Base-by-base conservation (phyloP, 2,113 vertebrate species). In the Erythrolamprus reginae region DNA sequence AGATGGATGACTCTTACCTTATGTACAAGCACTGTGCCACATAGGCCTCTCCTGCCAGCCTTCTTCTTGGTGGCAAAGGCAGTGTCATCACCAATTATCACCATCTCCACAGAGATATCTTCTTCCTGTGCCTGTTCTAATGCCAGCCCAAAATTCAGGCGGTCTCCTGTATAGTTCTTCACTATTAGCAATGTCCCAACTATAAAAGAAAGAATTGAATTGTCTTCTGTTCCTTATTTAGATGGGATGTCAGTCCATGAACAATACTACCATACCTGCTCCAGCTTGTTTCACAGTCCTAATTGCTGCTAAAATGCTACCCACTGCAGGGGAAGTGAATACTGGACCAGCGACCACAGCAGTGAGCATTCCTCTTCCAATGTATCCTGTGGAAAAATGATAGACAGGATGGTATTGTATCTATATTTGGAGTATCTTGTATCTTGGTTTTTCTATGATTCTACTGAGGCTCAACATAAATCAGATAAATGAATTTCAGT, bases 91-190 rank as follows among this genome's bases (percentile, higher is more conserved):
- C 97, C 98, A 0, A 99, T 96, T 83, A 99, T 96, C 94, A 98
- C 98, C 98, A 99, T 98, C 70, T 96, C 95, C 28, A 98, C 98
- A 0, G 93, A 21, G 0, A 98, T 94, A 0, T 98, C 98, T 23
- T 97, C 97, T 0, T 96, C 96, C 56, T 93, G 97, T 0, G 98
- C 98, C 95, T 98, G 98, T 94, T 99, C 99, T 26, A 98, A 95
- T 0, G 99, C 99, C 92, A 99, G 85, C 23, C 99, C 99, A 0
- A 99, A 99, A 96, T 99, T 99, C 42, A 99, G 98, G 0, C 98
- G 97, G 91, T 99, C 99, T 6, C 99, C 99, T 0, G 99, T 99
- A 97, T 99, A 99, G 96, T 99, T 99, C 97, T 98, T 99, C 89
- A 99, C 98, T 0, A 99, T 97, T 87, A 99, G 97, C 24, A 99